Percentiles rank a stretch among this genome's conserved stretches.
Conservation (phyloP, 2,113 vertebrate species). For the Halcyon malimbica region DNA sequence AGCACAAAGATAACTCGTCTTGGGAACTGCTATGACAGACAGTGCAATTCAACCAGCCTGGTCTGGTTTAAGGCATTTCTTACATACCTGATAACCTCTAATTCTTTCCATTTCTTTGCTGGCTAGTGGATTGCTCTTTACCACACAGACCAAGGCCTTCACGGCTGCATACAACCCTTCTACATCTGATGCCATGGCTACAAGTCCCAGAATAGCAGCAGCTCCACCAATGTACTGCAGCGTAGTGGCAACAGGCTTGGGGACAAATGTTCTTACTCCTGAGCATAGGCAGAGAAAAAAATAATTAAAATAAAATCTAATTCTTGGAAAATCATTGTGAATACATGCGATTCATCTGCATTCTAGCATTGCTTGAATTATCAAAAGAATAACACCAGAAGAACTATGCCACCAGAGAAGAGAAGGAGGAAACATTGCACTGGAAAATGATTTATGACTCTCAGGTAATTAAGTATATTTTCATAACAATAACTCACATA, state of each 20-base stretch:
- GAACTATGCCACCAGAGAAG: background rate
- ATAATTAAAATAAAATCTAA: background rate
- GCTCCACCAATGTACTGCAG: conserved; percentile 96
- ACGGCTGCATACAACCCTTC: conserved; percentile 97
- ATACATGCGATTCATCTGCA: background rate
- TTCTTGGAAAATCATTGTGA: background rate
- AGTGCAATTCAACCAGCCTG: background rate
- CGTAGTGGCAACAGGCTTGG: conserved; percentile 94
- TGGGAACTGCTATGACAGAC: background rate
- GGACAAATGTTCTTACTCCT: conserved; percentile 95
- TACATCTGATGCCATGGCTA: conserved; percentile 98
- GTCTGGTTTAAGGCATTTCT: background rate
- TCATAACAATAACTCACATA: background rate
- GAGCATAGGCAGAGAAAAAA: conserved; percentile 24
- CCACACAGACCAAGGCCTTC: conserved; percentile 96
- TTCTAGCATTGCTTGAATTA: background rate
- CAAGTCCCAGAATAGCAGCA: conserved; percentile 94
- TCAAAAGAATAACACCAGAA: background rate
- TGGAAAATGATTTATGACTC: background rate
- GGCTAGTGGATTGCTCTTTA: conserved; percentile 96
- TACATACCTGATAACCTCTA: conserved; percentile 92
- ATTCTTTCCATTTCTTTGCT: conserved; percentile 99
- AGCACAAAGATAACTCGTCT: background rate
- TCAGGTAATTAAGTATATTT: background rate
- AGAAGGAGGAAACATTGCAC: background rate